Conservation (phyloP, 2,888 invertebrate species). For the Micropterix aruncella region DNA sequence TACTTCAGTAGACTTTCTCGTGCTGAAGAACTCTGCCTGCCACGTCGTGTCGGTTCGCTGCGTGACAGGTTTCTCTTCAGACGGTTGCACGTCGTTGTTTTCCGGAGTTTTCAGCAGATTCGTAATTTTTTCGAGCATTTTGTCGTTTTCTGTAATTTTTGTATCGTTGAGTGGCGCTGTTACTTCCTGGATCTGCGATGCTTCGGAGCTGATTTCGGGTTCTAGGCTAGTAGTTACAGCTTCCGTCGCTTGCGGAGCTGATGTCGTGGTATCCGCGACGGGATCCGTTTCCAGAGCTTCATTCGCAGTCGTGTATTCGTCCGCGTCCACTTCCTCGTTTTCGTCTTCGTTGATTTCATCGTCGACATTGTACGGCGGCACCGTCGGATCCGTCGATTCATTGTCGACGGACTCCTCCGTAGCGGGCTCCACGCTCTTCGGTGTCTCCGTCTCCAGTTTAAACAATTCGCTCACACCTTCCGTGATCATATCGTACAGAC, state of each 20-base stretch:
- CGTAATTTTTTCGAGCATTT: conserved; percentile 13
- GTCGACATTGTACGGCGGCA: background rate
- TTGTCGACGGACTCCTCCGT: background rate
- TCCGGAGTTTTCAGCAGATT: conserved; percentile 6
- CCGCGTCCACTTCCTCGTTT: background rate
- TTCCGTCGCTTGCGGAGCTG: background rate
- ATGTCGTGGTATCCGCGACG: background rate
- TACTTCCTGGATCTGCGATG: background rate
- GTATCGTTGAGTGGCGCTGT: background rate
- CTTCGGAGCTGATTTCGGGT: background rate
- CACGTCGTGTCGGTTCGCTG: conserved; percentile 11
- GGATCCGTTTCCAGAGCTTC: background rate
- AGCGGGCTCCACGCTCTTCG: background rate
- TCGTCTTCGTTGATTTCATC: background rate
- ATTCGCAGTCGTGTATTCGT: background rate
- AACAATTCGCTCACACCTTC: background rate
- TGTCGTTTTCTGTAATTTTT: background rate
- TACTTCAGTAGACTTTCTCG: conserved; percentile 68
- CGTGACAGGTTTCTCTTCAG: conserved; percentile 4
- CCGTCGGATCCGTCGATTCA: background rate
- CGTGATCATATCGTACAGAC: background rate
- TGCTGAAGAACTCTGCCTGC: conserved; percentile 44
- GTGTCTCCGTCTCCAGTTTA: background rate
- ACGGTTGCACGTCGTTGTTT: background rate
- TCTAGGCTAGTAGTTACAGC: background rate